Conservation (phyloP, 2,113 vertebrate species). For the Cyphomyrus plagiostoma region DNA sequence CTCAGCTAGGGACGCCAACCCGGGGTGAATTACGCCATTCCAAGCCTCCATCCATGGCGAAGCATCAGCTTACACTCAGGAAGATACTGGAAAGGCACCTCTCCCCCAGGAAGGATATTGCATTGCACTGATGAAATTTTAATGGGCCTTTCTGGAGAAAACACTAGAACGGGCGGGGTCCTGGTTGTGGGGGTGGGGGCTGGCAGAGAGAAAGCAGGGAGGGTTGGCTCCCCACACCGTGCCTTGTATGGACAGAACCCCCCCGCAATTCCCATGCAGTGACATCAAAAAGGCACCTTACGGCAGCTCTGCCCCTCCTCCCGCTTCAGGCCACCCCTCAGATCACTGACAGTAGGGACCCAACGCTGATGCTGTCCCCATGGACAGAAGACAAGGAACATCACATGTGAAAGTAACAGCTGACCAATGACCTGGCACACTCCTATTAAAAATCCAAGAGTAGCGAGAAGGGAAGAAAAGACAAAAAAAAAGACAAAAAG, state of each 20-base stretch:
- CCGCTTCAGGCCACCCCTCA: background rate
- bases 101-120: conserved; percentile 5
- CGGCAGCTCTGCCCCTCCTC: background rate
- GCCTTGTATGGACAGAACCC: background rate
- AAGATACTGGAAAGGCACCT: conserved; percentile 31
- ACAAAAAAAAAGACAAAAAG: background rate
- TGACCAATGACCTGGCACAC: background rate
- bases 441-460: background rate
- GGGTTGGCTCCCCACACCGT: background rate
- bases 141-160: conserved; percentile 73
- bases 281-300: background rate
- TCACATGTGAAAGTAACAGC: background rate
- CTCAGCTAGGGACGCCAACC: background rate
- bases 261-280: background rate
- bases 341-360: background rate
- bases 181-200: background rate
- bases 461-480: conserved; percentile 1
- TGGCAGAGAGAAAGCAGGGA: background rate
- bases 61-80: background rate
- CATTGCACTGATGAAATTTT: conserved; percentile 76
- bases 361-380: background rate
- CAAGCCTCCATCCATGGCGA: conserved; percentile 7
- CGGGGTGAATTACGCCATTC: background rate
- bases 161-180: conserved; percentile 62
- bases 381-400: background rate